phyloP scores from a whole-genome alignment of 64 coral and sea anemone genomes.

The Trachythela sp. region DNA sequence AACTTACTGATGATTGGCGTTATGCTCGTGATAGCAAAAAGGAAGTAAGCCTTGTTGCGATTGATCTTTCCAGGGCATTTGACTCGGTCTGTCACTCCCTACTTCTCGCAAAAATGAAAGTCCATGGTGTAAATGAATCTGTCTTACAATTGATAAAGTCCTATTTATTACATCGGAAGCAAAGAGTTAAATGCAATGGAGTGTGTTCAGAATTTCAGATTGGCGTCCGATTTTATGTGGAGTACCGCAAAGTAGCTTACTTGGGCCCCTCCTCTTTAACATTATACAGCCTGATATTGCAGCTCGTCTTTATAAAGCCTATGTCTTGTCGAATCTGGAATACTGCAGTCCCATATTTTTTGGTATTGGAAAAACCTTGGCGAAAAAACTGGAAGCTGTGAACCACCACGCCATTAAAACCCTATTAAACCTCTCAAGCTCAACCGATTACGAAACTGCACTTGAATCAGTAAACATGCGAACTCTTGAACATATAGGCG shows the following conservation, averaged over 20 bases:
- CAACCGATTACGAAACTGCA: too few species aligned
- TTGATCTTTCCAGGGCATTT: too few species aligned
- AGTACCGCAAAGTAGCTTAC: constrained; percentile 43
- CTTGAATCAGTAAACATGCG: too few species aligned
- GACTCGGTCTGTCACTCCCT: constrained; percentile 31
- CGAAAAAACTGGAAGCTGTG: constrained; percentile 25
- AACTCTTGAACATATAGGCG: too few species aligned
- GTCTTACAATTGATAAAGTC: constrained; percentile 45
- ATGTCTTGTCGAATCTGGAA: constrained; percentile 41
- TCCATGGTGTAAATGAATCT: constrained; percentile 34
- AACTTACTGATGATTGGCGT: too few species aligned
- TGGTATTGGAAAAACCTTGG: constrained; percentile 26
- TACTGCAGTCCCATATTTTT: constrained; percentile 37
- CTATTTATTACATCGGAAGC: constrained; percentile 37
- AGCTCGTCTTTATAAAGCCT: constrained; percentile 32
- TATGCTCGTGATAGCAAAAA: too few species aligned
- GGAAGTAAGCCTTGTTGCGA: too few species aligned
- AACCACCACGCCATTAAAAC: neutral
- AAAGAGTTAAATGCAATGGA: constrained; percentile 47
- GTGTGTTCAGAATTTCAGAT: neutral
- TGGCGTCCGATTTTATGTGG: constrained; percentile 41
- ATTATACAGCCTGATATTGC: too few species aligned
- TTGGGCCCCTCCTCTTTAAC: too few species aligned
- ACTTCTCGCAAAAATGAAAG: constrained; percentile 45
- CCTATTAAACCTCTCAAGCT: too few species aligned